phyloP scores from a whole-genome alignment of 1,140 invertebrate genomes.

The Tetramorium parvispinum region DNA sequence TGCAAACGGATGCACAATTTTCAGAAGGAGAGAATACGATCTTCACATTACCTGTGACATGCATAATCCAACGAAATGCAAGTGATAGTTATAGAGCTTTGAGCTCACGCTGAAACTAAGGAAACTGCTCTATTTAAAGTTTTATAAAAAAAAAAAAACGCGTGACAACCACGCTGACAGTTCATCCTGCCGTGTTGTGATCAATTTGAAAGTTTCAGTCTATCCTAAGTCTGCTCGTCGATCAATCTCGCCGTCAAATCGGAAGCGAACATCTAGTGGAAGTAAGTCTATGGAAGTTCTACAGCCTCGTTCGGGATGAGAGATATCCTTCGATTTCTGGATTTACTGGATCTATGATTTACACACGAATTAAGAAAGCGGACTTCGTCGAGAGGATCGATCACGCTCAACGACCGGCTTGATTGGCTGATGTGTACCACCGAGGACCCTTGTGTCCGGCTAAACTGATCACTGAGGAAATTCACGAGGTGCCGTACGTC shows the following conservation, averaged over 20 bases:
- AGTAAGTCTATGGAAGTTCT: too few relatives aligned
- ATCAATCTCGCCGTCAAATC: not conserved
- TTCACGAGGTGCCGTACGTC: constrained; percentile 15
- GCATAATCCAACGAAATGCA: constrained; percentile 53
- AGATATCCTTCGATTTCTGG: not conserved
- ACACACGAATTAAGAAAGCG: not conserved
- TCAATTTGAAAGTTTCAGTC: not conserved
- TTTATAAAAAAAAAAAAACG: constrained; percentile 22
- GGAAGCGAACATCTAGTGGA: not conserved
- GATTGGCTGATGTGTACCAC: not conserved
- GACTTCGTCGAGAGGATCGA: constrained; percentile 5
- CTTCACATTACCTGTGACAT: not conserved
- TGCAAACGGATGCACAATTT: not conserved
- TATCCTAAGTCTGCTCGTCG: not conserved
- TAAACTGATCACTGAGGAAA: constrained; percentile 11
- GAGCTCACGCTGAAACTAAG: not conserved
- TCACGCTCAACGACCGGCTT: not conserved
- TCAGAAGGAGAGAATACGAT: not conserved
- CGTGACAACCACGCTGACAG: constrained; percentile 2
- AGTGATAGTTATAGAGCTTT: constrained; percentile 26
- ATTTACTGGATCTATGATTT: not conserved
- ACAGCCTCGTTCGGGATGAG: not conserved
- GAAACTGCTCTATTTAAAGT: constrained; percentile 13
- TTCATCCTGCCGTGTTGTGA: constrained; percentile 43
- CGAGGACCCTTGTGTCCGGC: too few relatives aligned